Percentiles rank a stretch among this genome's conserved stretches.
Conservation (phyloP, 2,113 vertebrate genomes). For the Neotoma lepida region DNA sequence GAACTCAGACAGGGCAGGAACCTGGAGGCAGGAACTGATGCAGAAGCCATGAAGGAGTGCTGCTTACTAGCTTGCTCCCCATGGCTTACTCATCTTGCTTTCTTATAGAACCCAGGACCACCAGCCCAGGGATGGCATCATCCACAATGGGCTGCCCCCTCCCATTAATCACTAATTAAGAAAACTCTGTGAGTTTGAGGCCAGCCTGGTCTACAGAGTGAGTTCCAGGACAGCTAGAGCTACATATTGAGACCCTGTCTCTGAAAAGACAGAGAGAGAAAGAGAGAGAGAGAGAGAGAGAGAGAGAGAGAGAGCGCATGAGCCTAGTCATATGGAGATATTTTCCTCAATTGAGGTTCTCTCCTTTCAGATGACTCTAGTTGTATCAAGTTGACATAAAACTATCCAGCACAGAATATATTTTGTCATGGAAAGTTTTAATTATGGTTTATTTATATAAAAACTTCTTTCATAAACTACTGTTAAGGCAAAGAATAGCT, state of each 20-base stretch:
- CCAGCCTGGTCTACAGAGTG: too few relatives aligned
- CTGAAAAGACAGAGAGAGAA: too few relatives aligned
- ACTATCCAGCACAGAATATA: neutral
- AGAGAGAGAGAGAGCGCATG: too few relatives aligned
- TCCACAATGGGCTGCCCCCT: too few relatives aligned
- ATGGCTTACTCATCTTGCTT: neutral
- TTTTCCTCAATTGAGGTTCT: neutral
- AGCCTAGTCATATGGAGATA: neutral
- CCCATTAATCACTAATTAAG: neutral
- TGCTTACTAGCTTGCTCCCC: neutral
- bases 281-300: too few relatives aligned
- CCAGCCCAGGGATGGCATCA: neutral
- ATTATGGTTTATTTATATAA: conserved; percentile 32
- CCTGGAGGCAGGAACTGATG: neutral
- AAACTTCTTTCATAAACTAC: conserved; percentile 24
- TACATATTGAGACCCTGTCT: too few relatives aligned
- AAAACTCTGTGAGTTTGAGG: neutral
- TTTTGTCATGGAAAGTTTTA: conserved; percentile 19
- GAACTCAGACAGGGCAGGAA: neutral
- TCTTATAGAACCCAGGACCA: neutral
- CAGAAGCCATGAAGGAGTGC: neutral
- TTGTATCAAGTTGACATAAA: neutral
- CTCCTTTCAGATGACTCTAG: neutral
- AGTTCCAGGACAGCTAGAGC: too few relatives aligned
- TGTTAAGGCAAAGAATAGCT: conserved; percentile 15